phyloP scores from a whole-genome alignment of 1,140 invertebrate species.

The Panagrolaimus sp. region DNA sequence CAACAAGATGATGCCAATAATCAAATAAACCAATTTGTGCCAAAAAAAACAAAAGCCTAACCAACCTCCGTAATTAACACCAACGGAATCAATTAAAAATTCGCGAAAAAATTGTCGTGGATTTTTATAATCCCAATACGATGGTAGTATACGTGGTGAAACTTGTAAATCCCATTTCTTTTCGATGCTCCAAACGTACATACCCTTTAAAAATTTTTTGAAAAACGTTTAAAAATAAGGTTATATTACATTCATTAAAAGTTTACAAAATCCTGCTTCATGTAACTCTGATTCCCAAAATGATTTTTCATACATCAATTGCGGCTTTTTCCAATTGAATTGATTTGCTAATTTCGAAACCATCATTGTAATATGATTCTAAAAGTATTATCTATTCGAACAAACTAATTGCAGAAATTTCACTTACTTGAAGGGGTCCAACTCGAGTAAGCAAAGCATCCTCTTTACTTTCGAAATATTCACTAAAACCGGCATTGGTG shows the following conservation, averaged over 20 bases:
- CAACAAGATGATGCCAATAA: too few relatives aligned
- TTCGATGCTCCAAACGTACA: constrained; percentile 41
- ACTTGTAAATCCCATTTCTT: constrained; percentile 47
- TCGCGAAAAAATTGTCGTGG: constrained; percentile 11
- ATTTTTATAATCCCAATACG: constrained; percentile 16
- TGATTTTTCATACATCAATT: constrained; percentile 46
- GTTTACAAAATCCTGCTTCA: constrained; percentile 50
- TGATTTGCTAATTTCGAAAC: constrained; percentile 32
- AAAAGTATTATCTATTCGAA: constrained; percentile 12
- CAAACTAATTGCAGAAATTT: not conserved
- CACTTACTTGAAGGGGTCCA: constrained; percentile 49
- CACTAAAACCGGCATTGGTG: constrained; percentile 53
- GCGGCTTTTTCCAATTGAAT: constrained; percentile 41
- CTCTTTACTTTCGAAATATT: constrained; percentile 36
- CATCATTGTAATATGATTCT: constrained; percentile 47
- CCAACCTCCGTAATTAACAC: constrained; percentile 16
- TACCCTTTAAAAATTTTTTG: constrained; percentile 27
- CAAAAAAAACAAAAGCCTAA: not conserved
- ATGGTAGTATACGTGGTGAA: constrained; percentile 41
- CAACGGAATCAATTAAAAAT: constrained; percentile 19
- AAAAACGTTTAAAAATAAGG: not conserved
- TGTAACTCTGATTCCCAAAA: constrained; percentile 49
- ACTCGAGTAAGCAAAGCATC: constrained; percentile 40
- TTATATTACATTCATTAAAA: constrained; percentile 43
- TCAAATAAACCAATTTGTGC: not conserved